Percentiles rank a stretch among this genome's conserved stretches.
These are phyloP conservation scores for Chironomus riparius DNA, from an alignment of 2,888 invertebrate species.

Conservation along the genomic window DNA sequence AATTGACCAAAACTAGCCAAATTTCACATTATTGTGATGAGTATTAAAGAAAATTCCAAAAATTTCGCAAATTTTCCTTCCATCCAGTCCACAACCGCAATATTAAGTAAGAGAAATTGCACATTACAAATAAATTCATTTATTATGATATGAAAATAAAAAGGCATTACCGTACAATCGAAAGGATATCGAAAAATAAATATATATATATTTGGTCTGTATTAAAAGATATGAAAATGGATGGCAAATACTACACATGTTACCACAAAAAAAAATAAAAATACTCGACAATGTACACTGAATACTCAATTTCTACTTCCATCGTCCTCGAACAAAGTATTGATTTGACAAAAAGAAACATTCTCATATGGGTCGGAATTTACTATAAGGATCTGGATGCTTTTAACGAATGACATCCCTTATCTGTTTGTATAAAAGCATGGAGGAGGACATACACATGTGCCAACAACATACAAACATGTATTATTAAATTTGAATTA, in stretches of 20 bases:
- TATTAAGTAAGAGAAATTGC: background rate
- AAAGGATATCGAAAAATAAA: background rate
- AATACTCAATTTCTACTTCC: slow-evolving; percentile 1
- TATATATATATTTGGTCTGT: slow-evolving; percentile 7
- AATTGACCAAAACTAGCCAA: too few species aligned
- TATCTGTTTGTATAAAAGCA: too few species aligned
- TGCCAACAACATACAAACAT: background rate
- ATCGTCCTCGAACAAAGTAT: slow-evolving; percentile 1
- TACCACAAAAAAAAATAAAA: background rate
- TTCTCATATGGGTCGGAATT: background rate
- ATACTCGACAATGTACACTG: background rate
- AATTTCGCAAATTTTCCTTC: background rate
- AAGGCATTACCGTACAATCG: slow-evolving; percentile 5
- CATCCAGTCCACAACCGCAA: background rate
- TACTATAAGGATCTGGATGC: background rate
- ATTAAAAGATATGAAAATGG: slow-evolving; percentile 12
- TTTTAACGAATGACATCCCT: too few species aligned
- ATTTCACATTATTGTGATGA: too few species aligned
- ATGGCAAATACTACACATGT: slow-evolving; percentile 21
- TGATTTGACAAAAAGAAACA: background rate
- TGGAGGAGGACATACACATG: background rate
- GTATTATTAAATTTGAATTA: too few species aligned
- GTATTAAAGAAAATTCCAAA: too few species aligned
- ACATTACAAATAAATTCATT: slow-evolving; percentile 23
- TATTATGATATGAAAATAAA: slow-evolving; percentile 22